phyloP scores from a whole-genome alignment of 2,888 invertebrate species.

The Caenorhabditis japonica region DNA sequence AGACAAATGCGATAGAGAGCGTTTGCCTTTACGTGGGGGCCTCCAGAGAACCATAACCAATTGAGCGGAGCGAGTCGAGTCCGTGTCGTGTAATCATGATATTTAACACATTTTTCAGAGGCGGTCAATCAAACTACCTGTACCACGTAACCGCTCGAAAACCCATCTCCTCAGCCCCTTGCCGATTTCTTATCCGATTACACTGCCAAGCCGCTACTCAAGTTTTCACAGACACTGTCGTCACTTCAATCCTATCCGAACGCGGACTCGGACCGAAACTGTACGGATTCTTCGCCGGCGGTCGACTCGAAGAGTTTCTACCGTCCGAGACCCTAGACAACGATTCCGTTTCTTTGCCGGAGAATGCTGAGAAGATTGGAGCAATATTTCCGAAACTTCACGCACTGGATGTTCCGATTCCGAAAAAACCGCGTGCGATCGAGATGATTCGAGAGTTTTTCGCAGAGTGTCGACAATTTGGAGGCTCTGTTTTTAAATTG shows the following conservation, averaged over 20 bases:
- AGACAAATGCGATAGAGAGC: too few species aligned
- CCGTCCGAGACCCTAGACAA: slow-evolving; percentile 78
- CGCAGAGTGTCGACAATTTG: slow-evolving; percentile 8
- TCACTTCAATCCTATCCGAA: slow-evolving; percentile 93
- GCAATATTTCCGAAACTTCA: slow-evolving; percentile 19
- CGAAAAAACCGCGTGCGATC: slow-evolving; percentile 16
- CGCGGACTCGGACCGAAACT: slow-evolving; percentile 90
- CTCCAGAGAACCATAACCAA: too few species aligned
- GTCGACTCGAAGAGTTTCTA: slow-evolving; percentile 93
- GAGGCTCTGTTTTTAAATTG: slow-evolving; percentile 1
- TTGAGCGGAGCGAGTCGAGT: too few species aligned
- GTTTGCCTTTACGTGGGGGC: too few species aligned
- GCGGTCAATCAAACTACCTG: slow-evolving; percentile 21
- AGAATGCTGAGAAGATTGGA: slow-evolving; percentile 11
- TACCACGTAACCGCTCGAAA: slow-evolving; percentile 3
- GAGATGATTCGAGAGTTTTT: slow-evolving; percentile 21
- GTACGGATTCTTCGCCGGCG: slow-evolving; percentile 93
- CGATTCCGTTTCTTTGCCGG: slow-evolving; percentile 12
- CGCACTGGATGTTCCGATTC: slow-evolving; percentile 23
- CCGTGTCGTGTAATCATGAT: too few species aligned
- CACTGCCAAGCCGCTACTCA: slow-evolving; percentile 80
- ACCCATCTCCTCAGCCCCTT: slow-evolving; percentile 82
- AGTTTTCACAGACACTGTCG: slow-evolving; percentile 91
- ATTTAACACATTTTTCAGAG: too few species aligned
- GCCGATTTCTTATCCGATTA: slow-evolving; percentile 78